Evolutionary conservation across 2,797 vertebrate species (phyloP).

Genomic region (Atherinosoma microstoma): DNA sequence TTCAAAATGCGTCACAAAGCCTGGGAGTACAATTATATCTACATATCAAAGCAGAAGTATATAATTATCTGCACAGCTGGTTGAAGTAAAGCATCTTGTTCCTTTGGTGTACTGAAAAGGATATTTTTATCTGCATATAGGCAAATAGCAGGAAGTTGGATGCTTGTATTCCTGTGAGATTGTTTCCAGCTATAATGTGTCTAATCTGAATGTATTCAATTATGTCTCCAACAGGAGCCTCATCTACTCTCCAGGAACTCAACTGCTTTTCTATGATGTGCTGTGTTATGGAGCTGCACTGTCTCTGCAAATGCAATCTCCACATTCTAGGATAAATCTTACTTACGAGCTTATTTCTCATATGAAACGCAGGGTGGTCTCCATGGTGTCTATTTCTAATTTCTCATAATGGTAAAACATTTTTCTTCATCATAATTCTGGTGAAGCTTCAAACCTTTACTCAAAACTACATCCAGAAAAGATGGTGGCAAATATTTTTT

Average conservation of each 20-base stretch:
- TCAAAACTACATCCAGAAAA: neutral
- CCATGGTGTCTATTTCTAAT: neutral
- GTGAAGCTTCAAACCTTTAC: neutral
- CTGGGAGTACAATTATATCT: conserved; percentile 49
- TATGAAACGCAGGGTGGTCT: neutral
- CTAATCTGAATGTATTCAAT: conserved; percentile 55
- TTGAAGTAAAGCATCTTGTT: conserved; percentile 20
- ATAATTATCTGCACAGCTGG: conserved; percentile 52
- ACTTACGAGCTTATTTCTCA: neutral
- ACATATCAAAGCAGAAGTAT: conserved; percentile 38
- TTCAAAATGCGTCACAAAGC: conserved; percentile 42
- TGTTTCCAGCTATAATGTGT: conserved; percentile 41
- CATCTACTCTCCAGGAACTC: neutral
- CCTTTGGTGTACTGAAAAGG: conserved; percentile 1
- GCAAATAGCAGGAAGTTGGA: conserved; percentile 26
- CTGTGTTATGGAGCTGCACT: conserved; percentile 1
- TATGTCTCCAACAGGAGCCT: conserved; percentile 8
- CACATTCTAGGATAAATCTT: neutral
- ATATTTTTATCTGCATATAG: conserved; percentile 2
- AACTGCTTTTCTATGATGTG: conserved; percentile 22
- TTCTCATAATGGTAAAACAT: neutral
- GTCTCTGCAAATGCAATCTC: neutral
- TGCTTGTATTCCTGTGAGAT: conserved; percentile 54
- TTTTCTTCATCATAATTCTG: neutral
- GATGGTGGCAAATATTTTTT: neutral